Conservation (phyloP, 2,797 vertebrate species). For the Syncerus caffer region DNA sequence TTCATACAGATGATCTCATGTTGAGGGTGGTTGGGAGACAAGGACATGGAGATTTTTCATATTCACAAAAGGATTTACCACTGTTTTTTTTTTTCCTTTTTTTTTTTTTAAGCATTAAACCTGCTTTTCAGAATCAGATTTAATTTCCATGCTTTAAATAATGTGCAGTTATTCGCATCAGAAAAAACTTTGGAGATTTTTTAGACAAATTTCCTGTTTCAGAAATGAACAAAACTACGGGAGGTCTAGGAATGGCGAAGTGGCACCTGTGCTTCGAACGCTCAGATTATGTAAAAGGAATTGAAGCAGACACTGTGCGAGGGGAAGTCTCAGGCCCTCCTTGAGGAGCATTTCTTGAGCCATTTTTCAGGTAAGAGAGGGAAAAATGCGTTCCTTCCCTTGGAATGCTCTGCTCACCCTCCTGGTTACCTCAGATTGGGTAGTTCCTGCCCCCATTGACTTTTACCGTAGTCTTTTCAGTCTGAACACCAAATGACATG, state of each 20-base stretch:
- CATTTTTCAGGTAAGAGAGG: not conserved
- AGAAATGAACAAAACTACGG: not conserved
- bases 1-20: not conserved
- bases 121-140: conserved; percentile 40
- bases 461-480: not conserved
- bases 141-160: conserved; percentile 11
- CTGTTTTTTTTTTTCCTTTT: not conserved
- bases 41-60: not conserved
- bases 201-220: conserved; percentile 8
- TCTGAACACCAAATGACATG: not conserved
- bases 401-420: not conserved
- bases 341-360: not conserved
- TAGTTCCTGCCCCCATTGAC: not conserved
- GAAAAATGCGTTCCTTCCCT: not conserved
- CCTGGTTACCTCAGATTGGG: not conserved
- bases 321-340: not conserved
- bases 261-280: not conserved
- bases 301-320: not conserved
- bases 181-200: not conserved
- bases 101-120: not conserved
- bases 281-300: not conserved
- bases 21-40: not conserved
- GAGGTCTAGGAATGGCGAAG: not conserved
- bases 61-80: not conserved
- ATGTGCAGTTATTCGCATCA: not conserved